Conservation (phyloP, 1,140 invertebrate species). For the Babylonia areolata region DNA sequence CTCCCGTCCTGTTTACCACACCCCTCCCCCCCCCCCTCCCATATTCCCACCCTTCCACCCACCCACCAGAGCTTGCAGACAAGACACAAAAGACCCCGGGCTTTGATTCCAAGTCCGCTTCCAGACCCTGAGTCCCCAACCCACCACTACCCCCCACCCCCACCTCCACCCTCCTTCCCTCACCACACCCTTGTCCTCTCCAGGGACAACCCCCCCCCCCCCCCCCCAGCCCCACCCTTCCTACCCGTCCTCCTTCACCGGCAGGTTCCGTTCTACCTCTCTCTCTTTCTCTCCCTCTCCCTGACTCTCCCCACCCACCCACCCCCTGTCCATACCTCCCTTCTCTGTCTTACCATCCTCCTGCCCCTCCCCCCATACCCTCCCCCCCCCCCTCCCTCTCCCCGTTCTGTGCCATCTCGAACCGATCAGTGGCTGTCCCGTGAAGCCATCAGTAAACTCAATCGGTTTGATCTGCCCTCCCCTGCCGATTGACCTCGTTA, state of each 20-base stretch:
- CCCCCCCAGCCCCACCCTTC: neutral
- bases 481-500: too few species aligned
- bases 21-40: too few species aligned
- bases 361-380: too few species aligned
- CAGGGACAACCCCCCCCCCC: too few species aligned
- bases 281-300: neutral
- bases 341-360: neutral
- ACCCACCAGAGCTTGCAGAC: too few species aligned
- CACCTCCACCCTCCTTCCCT: neutral
- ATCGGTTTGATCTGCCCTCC: too few species aligned
- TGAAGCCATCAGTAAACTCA: too few species aligned
- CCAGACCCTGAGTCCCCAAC: neutral
- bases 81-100: constrained; percentile 8
- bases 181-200: neutral
- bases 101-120: neutral
- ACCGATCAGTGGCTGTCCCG: too few species aligned
- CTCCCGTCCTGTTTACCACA: too few species aligned
- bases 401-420: neutral
- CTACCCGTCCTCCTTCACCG: neutral
- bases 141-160: neutral
- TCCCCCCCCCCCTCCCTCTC: neutral
- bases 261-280: neutral
- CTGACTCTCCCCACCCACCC: neutral
- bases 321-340: neutral
- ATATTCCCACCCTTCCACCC: too few species aligned